A percentile compares a stretch with the other conserved stretches of the same genome.
Conservation (phyloP, 92 coral and sea anemone genomes). For the Zoanthus sansibaricus region DNA sequence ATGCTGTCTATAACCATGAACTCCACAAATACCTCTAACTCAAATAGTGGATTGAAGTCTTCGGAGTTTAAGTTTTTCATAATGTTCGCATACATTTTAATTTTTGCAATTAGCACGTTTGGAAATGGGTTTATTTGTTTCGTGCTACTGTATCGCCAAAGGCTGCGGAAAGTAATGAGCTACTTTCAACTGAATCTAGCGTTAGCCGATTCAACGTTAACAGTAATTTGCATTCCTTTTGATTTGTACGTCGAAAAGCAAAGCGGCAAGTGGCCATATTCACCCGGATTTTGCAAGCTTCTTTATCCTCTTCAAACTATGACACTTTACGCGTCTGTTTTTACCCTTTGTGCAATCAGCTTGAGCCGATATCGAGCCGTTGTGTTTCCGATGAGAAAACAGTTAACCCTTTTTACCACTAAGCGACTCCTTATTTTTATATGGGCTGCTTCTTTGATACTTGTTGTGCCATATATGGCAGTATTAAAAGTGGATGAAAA, state of each 20-base stretch:
- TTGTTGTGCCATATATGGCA: conserved; percentile 67
- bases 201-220: conserved; percentile 54
- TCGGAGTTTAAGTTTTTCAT: conserved; percentile 51
- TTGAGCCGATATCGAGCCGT: conserved; percentile 79
- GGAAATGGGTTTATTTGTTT: conserved; percentile 80
- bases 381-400: conserved; percentile 75
- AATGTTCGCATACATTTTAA: conserved; percentile 62
- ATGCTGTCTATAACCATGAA: background rate
- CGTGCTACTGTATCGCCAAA: conserved; percentile 70
- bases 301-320: conserved; percentile 82
- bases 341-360: conserved; percentile 75
- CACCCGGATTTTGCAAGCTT: conserved; percentile 58
- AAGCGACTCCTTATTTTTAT: conserved; percentile 58
- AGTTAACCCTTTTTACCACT: conserved; percentile 61
- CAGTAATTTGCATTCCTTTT: conserved; percentile 69
- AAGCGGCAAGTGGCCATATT: conserved; percentile 71
- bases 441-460: conserved; percentile 72
- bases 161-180: conserved; percentile 80
- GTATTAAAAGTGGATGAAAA: conserved; percentile 63
- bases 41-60: conserved; percentile 1
- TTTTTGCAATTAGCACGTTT: conserved; percentile 64
- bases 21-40: background rate
- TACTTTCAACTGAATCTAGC: conserved; percentile 81
- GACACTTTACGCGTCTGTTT: conserved; percentile 78
- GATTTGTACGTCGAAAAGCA: conserved; percentile 78